Evolutionary conservation across 1,140 invertebrate species (phyloP).

Genomic region (Zaprionus kolodkinae): DNA sequence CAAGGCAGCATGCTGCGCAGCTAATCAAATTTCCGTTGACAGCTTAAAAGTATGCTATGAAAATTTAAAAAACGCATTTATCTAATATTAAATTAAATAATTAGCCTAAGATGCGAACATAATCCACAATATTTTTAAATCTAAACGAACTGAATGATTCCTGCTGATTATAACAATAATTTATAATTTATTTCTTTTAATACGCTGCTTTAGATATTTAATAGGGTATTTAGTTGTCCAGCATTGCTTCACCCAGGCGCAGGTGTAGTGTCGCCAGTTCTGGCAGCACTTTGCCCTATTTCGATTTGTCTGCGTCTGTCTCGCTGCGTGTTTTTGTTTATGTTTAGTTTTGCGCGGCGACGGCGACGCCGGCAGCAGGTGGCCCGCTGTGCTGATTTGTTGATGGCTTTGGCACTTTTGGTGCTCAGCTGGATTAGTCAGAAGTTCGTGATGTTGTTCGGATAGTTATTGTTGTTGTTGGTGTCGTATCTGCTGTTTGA

Average conservation of each 20-base stretch:
- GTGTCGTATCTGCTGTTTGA: conserved; percentile 2
- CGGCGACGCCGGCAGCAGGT: conserved; percentile 28
- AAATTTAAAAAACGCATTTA: background rate
- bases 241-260: no score
- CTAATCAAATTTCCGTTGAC: background rate
- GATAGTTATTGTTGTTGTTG: conserved; percentile 16
- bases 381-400: conserved; percentile 64
- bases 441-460: conserved; percentile 10
- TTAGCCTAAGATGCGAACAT: no score
- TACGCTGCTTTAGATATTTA: background rate
- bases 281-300: background rate
- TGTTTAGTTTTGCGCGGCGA: conserved; percentile 45
- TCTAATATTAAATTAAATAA: no score
- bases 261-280: background rate
- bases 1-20: no score
- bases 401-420: conserved; percentile 74
- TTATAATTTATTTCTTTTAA: no score
- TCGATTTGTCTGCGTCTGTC: background rate
- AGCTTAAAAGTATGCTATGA: background rate
- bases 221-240: conserved; percentile 25
- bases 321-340: conserved; percentile 52
- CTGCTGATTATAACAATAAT: no score
- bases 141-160: no score
- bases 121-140: no score
- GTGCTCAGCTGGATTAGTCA: conserved; percentile 50